Percentiles rank a stretch among this genome's conserved stretches.
phyloP scores from a whole-genome alignment of 2,888 invertebrate genomes.

The Capitulum mitella region DNA sequence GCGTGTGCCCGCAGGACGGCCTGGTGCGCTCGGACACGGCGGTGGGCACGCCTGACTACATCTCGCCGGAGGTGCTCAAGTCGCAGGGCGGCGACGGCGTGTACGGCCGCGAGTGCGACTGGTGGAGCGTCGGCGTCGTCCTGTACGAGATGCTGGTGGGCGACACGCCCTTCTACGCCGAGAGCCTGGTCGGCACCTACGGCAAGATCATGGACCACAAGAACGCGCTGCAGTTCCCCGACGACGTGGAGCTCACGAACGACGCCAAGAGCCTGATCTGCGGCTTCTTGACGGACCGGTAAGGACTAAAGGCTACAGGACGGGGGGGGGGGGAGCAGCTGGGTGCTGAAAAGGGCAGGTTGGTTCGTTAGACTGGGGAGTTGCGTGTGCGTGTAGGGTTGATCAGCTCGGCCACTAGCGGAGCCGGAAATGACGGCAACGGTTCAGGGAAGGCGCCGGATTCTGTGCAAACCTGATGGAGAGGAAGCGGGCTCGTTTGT shows the following conservation, averaged over 20 bases:
- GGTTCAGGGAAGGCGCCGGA: no score
- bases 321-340: no score
- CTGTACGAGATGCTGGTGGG: slow-evolving; percentile 98
- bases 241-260: slow-evolving; percentile 82
- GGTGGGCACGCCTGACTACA: slow-evolving; percentile 99
- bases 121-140: slow-evolving; percentile 97
- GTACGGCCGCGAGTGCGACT: slow-evolving; percentile 96
- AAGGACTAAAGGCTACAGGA: no score
- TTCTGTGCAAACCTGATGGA: no score
- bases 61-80: slow-evolving; percentile 95
- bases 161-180: slow-evolving; percentile 98
- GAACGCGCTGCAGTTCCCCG: slow-evolving; percentile 86
- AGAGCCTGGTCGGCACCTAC: slow-evolving; percentile 95
- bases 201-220: slow-evolving; percentile 99
- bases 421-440: no score
- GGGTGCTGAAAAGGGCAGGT: no score
- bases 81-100: slow-evolving; percentile 89
- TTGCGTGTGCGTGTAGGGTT: no score
- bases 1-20: slow-evolving; percentile 67
- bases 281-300: slow-evolving; percentile 86
- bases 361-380: no score
- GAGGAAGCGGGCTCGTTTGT: no score
- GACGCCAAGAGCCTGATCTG: slow-evolving; percentile 67
- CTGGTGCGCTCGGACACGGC: slow-evolving; percentile 94
- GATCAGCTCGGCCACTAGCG: no score